phyloP scores from a whole-genome alignment of 2,888 invertebrate species.

The Tachystola acroxantha region DNA sequence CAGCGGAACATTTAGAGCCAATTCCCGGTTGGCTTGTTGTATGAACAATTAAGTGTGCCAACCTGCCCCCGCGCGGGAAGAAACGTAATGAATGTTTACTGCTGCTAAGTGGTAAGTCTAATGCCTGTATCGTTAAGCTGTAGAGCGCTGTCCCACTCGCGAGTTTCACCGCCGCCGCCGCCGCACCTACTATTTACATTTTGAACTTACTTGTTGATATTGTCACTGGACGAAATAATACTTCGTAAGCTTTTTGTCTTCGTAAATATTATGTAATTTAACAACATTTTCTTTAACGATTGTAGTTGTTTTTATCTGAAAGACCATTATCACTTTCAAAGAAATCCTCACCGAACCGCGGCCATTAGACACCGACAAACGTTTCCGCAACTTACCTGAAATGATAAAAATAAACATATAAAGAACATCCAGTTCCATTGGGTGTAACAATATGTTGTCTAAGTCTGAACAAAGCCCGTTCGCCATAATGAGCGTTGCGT shows the following conservation, averaged over 20 bases:
- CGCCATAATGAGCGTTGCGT: slow-evolving; percentile 75
- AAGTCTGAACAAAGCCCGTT: slow-evolving; percentile 71
- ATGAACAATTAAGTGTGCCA: slow-evolving; percentile 73
- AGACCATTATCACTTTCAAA: slow-evolving; percentile 35
- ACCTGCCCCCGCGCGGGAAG: slow-evolving; percentile 59
- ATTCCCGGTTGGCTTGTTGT: slow-evolving; percentile 73
- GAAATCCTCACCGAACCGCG: slow-evolving; percentile 55
- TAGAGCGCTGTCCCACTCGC: slow-evolving; percentile 13
- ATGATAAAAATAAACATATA: slow-evolving; percentile 70
- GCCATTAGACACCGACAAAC: slow-evolving; percentile 51
- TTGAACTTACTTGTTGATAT: slow-evolving; percentile 3
- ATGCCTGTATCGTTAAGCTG: slow-evolving; percentile 25
- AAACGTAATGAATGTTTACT: slow-evolving; percentile 66
- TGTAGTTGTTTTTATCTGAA: neutral
- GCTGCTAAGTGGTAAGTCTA: slow-evolving; percentile 50
- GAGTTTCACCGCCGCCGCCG: neutral
- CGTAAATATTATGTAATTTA: too few relatives aligned
- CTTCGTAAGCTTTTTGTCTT: neutral
- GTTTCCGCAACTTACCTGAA: slow-evolving; percentile 65
- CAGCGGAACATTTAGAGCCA: slow-evolving; percentile 68
- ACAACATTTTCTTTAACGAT: too few relatives aligned
- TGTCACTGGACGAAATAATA: neutral
- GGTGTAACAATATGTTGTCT: slow-evolving; percentile 70
- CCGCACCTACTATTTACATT: neutral
- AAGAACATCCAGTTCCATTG: slow-evolving; percentile 64